Conservation (phyloP, 2,888 invertebrate genomes). For the Yponomeuta sedellus region DNA sequence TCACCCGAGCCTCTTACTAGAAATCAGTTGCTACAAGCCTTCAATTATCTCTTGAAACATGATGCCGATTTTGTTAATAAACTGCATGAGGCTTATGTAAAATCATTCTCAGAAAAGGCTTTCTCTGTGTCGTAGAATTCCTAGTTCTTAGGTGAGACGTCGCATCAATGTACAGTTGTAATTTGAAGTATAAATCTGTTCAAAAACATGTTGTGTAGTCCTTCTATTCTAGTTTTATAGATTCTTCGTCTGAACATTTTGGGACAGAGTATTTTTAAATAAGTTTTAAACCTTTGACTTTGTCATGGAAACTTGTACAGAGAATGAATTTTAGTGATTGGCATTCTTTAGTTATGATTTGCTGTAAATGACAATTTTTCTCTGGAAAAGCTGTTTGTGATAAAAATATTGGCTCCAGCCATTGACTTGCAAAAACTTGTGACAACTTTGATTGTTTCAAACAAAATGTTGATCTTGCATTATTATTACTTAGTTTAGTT, state of each 20-base stretch:
- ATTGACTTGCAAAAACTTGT: conserved; percentile 22
- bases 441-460: conserved; percentile 1
- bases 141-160: conserved; percentile 42
- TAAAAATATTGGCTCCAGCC: conserved; percentile 54
- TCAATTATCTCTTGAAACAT: conserved; percentile 90
- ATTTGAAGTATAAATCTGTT: conserved; percentile 64
- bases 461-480: conserved; percentile 7
- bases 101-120: conserved; percentile 84
- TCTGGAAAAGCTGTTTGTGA: conserved; percentile 58
- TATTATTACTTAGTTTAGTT: conserved; percentile 31
- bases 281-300: conserved; percentile 70
- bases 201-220: conserved; percentile 53
- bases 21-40: conserved; percentile 92
- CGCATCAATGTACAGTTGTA: conserved; percentile 65
- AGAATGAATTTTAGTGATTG: conserved; percentile 64
- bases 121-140: conserved; percentile 68
- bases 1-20: conserved; percentile 86
- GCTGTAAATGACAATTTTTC: conserved; percentile 41
- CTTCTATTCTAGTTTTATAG: conserved; percentile 57
- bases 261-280: conserved; percentile 67
- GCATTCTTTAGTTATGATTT: conserved; percentile 35
- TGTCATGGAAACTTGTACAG: conserved; percentile 58
- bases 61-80: conserved; percentile 92
- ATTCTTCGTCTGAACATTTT: conserved; percentile 42
- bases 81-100: conserved; percentile 94